Percentiles rank a stretch among this genome's conserved stretches.
These are phyloP conservation scores for Calephelis nemesis DNA, from an alignment of 1,140 invertebrate species.

Conservation along the genomic window DNA sequence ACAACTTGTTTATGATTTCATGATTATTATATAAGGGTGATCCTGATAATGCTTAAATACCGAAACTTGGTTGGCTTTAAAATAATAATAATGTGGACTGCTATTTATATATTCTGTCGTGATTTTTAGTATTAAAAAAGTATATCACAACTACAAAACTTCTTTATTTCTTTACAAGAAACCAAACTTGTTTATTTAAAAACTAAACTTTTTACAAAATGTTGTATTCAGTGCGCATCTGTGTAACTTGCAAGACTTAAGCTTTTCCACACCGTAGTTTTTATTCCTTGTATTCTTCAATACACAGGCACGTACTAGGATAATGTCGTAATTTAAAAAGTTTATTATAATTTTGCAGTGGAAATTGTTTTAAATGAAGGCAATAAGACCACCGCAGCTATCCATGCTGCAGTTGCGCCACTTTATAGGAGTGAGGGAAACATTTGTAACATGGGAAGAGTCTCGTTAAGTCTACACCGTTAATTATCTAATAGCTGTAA, in stretches of 20 bases:
- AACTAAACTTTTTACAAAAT: background rate
- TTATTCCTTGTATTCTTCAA: background rate
- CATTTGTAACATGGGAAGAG: constrained; percentile 72
- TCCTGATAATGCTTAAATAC: too few species aligned
- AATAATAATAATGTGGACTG: too few species aligned
- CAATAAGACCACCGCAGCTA: constrained; percentile 48
- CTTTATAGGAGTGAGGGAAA: constrained; percentile 64
- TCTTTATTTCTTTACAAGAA: too few species aligned
- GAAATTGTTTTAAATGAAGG: constrained; percentile 60
- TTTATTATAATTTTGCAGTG: constrained; percentile 41
- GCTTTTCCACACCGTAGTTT: background rate
- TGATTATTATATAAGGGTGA: too few species aligned
- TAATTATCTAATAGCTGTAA: constrained; percentile 53
- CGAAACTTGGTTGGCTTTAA: too few species aligned
- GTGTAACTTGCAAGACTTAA: background rate
- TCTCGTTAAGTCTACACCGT: constrained; percentile 62
- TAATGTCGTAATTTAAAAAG: constrained; percentile 21
- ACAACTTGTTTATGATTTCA: too few species aligned
- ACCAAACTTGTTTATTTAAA: too few species aligned
- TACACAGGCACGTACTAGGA: constrained; percentile 16
- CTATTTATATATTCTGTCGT: too few species aligned
- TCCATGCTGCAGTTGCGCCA: constrained; percentile 50
- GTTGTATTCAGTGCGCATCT: background rate
- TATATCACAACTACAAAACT: too few species aligned
- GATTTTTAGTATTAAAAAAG: too few species aligned